Evolutionary conservation across 2,797 vertebrate genomes (phyloP), one percentile per base, ranked within the genome.

Genomic region (Pseudotriccus pelzelni): DNA sequence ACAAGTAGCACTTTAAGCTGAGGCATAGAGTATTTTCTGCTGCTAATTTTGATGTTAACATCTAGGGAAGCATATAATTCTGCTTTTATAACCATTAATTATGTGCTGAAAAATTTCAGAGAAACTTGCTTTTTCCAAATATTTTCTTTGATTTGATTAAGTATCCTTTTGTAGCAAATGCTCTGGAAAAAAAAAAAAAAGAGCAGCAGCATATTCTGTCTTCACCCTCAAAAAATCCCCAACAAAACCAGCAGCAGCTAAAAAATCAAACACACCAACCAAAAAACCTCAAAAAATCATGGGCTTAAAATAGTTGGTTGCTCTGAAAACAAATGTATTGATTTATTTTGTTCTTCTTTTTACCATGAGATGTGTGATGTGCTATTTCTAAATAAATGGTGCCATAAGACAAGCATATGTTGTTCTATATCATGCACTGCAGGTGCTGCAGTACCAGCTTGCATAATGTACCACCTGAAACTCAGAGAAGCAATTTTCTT

Each of bases 311-410:
- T 68, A 89, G 34, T 34, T 92, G 14, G 27, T 63, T 74, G 27
- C 58, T 77, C 82, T 94, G 91, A 90, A 97, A 93, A 93, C 73
- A 93, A 88, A 91, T 52, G 37, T 69, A 81, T 78, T 90, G 79
- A 59, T 90, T 91, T 89, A 59, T 77, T 96, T 80, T 96, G 36
- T 88, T 95, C 58, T 87, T 76, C 41, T 78, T 94, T 94, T 94
- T 68, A 93, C 23, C 55, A 43, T 90, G 63, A 85, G 62, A 70
- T 41, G 34, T 81, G 67, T 86, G 87, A 36, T 63, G 37, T 86
- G 66, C 56, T 82, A 37, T 90, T 95, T 96, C 92, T 96, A 94
- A 97, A 95, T 89, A 97, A 93, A 92, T 88, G 23, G 56, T 96
- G 79, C 67, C 53, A 52, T 84, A 96, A 96, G 86, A 96, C 25